Base-by-base conservation (phyloP, 2,888 invertebrate genomes). In the Morpho helenor region DNA sequence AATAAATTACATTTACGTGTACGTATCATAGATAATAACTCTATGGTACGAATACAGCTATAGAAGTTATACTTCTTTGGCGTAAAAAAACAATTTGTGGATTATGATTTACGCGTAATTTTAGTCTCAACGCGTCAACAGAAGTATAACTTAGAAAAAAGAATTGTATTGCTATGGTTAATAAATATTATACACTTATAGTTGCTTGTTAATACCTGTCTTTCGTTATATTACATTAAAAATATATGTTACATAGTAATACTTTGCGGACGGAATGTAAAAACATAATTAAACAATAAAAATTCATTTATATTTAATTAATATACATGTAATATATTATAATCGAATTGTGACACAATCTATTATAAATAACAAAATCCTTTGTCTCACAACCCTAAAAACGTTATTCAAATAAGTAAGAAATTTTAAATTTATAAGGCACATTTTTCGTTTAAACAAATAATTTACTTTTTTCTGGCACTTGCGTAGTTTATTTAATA, bases 221-320 rank as follows among this genome's bases (percentile, higher is more conserved):
- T 56, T 31, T 45, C 41, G 46, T 52, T 49, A 52, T 46, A 44
- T 46, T 56, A 52, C 49, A 40, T 44, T 41, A 55, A 44, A 56
- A 51, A 51, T 45, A 52, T 58, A 60, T 53, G 51, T 52, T 73
- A 67, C 74, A 75, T 80, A 81, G 80, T 86, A 85, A 84, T 84
- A 85, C 82, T 82, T 71, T 76, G 72, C 69, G 86, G 86, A 87
- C 87, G 87, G 87, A 87, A 79, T 80, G 74, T 79, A 62, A 52
- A 71, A 61, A 45, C 39, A 45, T 47, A 31, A 31, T 16, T 16
- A 16, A 2, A 16, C 16, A 16, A 31, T 31, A 31, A 31, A 5
- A 31, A 31, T 31, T 31, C 3, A 31, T 31, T 54, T 46, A 50
- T 40, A 46, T 10, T 59, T 47, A 5, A 49, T 23, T n/a, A 50